These are phyloP conservation scores for Nasonovia ribisnigri DNA, from an alignment of 2,888 invertebrate species.

Conservation along the genomic window DNA sequence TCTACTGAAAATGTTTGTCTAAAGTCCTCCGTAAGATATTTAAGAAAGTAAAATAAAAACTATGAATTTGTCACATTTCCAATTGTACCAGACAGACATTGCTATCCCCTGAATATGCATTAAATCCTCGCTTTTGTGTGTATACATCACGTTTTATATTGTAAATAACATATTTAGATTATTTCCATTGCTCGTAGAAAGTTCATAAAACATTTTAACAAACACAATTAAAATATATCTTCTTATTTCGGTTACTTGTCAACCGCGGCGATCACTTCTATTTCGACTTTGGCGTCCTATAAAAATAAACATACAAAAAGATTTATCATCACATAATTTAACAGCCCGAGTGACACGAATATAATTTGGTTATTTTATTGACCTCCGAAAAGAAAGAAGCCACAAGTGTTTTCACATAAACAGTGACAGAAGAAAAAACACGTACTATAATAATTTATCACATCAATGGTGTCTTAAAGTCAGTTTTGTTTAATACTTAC, in stretches of 20 bases:
- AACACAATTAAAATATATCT: slow-evolving; percentile 18
- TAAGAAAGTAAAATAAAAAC: background rate
- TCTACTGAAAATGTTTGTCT: background rate
- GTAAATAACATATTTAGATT: slow-evolving; percentile 49
- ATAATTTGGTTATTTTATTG: slow-evolving; percentile 1
- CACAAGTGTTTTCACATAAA: slow-evolving; percentile 24
- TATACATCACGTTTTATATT: slow-evolving; percentile 18
- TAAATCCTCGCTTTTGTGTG: slow-evolving; percentile 28
- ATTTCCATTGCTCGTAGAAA: slow-evolving; percentile 30
- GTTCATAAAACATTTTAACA: slow-evolving; percentile 31
- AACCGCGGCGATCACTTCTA: slow-evolving; percentile 58
- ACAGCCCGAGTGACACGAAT: slow-evolving; percentile 19
- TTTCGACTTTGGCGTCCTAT: slow-evolving; percentile 62
- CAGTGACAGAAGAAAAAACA: background rate
- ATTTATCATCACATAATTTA: slow-evolving; percentile 27
- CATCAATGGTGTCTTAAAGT: slow-evolving; percentile 20
- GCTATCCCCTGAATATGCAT: background rate
- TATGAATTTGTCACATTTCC: slow-evolving; percentile 28
- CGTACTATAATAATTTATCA: slow-evolving; percentile 4
- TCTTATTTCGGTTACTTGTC: slow-evolving; percentile 42
- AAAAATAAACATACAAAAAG: slow-evolving; percentile 41
- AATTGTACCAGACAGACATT: background rate
- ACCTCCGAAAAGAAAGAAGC: background rate
- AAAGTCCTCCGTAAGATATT: background rate
- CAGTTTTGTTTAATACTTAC: slow-evolving; percentile 51